Conservation (phyloP, 2,113 vertebrate species). For the Caloenas nicobarica region DNA sequence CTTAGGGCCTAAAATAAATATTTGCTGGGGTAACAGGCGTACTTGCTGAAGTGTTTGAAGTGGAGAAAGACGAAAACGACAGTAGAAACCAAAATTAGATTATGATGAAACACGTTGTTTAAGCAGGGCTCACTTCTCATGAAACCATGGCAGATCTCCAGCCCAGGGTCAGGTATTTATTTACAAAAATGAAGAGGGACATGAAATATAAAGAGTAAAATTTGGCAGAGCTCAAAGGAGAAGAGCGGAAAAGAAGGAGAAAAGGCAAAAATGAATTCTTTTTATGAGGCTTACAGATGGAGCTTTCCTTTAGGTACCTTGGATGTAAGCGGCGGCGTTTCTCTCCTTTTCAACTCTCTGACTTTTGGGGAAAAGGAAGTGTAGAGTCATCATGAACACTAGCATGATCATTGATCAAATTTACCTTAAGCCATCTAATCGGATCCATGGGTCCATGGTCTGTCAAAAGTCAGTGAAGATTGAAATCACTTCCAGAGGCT, state of each 20-base stretch:
- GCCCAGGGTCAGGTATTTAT: background rate
- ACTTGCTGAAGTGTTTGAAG: background rate
- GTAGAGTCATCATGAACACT: background rate
- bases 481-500: background rate
- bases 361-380: background rate
- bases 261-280: background rate
- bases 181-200: background rate
- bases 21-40: conserved; percentile 8
- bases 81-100: conserved; percentile 26
- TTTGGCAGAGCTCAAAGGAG: background rate
- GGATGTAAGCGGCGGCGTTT: background rate
- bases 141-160: background rate
- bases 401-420: background rate
- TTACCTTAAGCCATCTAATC: background rate
- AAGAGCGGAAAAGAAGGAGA: background rate
- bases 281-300: background rate
- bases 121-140: background rate
- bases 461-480: background rate
- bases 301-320: background rate
- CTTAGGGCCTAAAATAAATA: conserved; percentile 35
- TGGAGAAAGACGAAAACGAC: conserved; percentile 18
- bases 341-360: background rate
- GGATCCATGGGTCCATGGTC: background rate
- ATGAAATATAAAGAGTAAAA: background rate
- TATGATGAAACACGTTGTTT: background rate